A percentile compares a stretch with the other conserved stretches of the same genome.
Evolutionary conservation across 2,888 invertebrate species (phyloP).

Genomic region (Agrypnus murinus): DNA sequence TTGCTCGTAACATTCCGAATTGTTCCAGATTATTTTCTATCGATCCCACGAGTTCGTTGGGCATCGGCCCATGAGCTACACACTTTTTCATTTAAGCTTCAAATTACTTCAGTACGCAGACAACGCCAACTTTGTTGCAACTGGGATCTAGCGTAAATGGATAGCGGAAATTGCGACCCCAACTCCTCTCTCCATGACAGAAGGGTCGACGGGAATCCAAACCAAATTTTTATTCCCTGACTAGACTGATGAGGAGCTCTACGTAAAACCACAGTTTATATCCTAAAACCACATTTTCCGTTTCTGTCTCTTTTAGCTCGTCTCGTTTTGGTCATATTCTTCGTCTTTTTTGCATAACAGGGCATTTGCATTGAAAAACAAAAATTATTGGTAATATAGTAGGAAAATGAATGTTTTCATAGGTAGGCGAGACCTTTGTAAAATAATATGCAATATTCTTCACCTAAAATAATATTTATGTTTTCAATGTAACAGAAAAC

Average conservation of each 20-base stretch:
- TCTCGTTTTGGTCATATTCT: no score
- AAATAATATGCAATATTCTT: conserved; percentile 3
- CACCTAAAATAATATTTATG: conserved; percentile 24
- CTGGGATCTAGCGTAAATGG: conserved; percentile 45
- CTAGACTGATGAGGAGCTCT: conserved; percentile 21
- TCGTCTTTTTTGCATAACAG: no score
- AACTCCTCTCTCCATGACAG: conserved; percentile 29
- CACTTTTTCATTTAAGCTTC: conserved; percentile 45
- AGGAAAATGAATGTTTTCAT: no score
- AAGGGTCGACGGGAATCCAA: conserved; percentile 38
- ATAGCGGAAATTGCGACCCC: conserved; percentile 46
- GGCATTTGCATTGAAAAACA: no score
- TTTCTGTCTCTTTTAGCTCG: no score
- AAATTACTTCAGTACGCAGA: conserved; percentile 36
- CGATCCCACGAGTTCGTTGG: conserved; percentile 50
- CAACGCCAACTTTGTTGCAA: conserved; percentile 45
- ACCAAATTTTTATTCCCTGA: conserved; percentile 34
- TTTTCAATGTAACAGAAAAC: conserved; percentile 8
- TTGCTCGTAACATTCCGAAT: conserved; percentile 56
- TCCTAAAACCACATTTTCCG: neutral
- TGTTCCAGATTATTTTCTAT: conserved; percentile 61
- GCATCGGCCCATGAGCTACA: conserved; percentile 45
- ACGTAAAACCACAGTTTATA: conserved; percentile 3
- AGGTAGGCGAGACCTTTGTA: no score
- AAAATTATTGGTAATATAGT: no score